Base-by-base conservation (phyloP, 2,113 vertebrate genomes). In the Tetrao urogallus region DNA sequence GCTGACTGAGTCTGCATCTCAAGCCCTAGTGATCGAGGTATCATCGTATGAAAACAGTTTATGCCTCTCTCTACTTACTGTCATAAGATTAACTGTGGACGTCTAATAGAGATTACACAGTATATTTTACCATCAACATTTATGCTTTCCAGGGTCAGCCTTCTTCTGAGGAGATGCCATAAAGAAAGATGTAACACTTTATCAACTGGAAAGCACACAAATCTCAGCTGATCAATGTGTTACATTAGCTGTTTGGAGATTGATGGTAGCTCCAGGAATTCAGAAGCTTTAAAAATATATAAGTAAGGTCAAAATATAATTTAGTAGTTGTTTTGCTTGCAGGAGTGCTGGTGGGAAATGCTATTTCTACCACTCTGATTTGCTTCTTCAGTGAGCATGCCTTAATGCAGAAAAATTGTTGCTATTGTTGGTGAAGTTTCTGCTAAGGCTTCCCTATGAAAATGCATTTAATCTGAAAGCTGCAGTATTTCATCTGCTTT, bases 401-500 rank as follows among this genome's bases (percentile, higher is more conserved):
- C 66, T 88, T 70, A 91, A 80, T n/a, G 66, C 45, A 88, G 69
- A 94, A 88, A 69, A 86, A 36, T 70, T 95, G 81, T 64, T 76
- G 85, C 89, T 86, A 11, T 69, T 77, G 74, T 54, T 94, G 82
- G 63, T 63, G 88, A 83, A 88, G 50, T 57, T 94, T 88, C 30
- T 95, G 57, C 42, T 91, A 93, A 95, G 77, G 24, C 48, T 93
- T 88, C 20, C 7, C 30, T 76, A 78, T 88, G 87, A 78, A 96
- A 91, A 34, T 64, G 34, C n/a, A 71, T 88, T 90, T 92, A 74
- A 92, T 92, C 74, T 82, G 64, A 92, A 90, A 81, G 83, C 61
- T 92, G 34, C 75, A 88, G 63, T 52, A 85, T 95, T 96, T 97
- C 50, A 83, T 93, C 72, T 81, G 52, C 77, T 92, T 93, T 60